phyloP scores from a whole-genome alignment of 2,888 invertebrate species.

The Pandemis heparana region DNA sequence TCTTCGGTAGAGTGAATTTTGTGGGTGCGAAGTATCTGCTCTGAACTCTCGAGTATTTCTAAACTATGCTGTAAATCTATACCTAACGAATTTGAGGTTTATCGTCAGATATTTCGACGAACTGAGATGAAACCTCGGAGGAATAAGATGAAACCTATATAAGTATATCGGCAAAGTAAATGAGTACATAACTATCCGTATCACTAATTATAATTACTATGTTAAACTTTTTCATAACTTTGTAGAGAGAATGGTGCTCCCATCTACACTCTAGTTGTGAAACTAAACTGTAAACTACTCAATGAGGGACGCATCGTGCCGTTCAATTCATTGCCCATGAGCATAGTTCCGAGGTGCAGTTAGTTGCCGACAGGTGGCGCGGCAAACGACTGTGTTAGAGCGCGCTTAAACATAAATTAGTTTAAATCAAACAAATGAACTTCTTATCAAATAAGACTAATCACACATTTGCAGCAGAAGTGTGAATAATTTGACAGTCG shows the following conservation, averaged over 20 bases:
- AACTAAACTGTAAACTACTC: slow-evolving; percentile 19
- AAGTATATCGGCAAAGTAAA: too few relatives aligned
- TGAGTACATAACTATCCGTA: too few relatives aligned
- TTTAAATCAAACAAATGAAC: slow-evolving; percentile 35
- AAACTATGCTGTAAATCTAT: background rate
- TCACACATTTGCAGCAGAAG: slow-evolving; percentile 13
- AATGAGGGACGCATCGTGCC: background rate
- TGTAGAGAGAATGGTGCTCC: slow-evolving; percentile 11
- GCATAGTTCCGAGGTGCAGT: slow-evolving; percentile 8
- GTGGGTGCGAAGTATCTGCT: background rate
- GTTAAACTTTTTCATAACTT: background rate
- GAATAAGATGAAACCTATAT: background rate
- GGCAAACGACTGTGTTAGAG: slow-evolving; percentile 19
- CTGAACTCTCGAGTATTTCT: background rate
- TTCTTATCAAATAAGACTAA: slow-evolving; percentile 26
- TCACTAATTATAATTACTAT: too few relatives aligned
- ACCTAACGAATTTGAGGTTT: background rate
- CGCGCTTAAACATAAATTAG: slow-evolving; percentile 28
- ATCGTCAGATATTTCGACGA: background rate
- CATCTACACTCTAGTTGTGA: slow-evolving; percentile 17
- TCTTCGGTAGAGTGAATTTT: background rate
- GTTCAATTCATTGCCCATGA: slow-evolving; percentile 13
- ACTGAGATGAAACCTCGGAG: too few relatives aligned
- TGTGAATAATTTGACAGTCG: slow-evolving; percentile 23
- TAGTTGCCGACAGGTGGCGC: slow-evolving; percentile 48